A percentile compares a stretch with the other conserved stretches of the same genome.
These are phyloP conservation scores for Anas acuta DNA, from an alignment of 2,797 vertebrate genomes.

Conservation along the genomic window DNA sequence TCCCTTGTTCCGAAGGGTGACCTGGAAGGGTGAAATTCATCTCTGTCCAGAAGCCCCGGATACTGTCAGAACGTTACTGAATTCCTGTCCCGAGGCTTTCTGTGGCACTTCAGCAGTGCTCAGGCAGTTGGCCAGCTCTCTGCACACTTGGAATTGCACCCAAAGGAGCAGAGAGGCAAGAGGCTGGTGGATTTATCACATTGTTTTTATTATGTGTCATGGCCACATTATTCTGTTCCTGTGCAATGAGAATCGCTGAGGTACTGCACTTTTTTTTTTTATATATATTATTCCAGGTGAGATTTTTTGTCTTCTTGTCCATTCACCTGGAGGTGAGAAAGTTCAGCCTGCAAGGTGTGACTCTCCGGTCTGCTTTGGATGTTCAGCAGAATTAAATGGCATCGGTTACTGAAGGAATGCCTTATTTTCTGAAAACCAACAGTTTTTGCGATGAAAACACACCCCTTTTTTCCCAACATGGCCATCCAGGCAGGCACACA, in stretches of 20 bases:
- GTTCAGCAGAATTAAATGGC: background rate
- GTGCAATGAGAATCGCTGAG: background rate
- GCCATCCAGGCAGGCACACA: background rate
- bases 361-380: background rate
- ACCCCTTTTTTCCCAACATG: background rate
- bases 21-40: conserved; percentile 45
- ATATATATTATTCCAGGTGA: background rate
- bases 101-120: conserved; percentile 46
- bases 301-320: background rate
- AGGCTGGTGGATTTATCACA: background rate
- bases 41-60: background rate
- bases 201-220: background rate
- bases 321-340: background rate
- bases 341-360: background rate
- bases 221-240: background rate
- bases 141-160: conserved; percentile 28
- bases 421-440: background rate
- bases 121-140: conserved; percentile 52
- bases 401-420: background rate
- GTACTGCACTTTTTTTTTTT: background rate
- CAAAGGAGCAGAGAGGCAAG: background rate
- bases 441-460: background rate
- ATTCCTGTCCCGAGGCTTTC: conserved; percentile 53
- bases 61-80: accelerated
- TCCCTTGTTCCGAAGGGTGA: conserved; percentile 19